These are phyloP conservation scores for Arctocebus calabarensis DNA, from an alignment of 2,797 vertebrate species.

Conservation along the genomic window DNA sequence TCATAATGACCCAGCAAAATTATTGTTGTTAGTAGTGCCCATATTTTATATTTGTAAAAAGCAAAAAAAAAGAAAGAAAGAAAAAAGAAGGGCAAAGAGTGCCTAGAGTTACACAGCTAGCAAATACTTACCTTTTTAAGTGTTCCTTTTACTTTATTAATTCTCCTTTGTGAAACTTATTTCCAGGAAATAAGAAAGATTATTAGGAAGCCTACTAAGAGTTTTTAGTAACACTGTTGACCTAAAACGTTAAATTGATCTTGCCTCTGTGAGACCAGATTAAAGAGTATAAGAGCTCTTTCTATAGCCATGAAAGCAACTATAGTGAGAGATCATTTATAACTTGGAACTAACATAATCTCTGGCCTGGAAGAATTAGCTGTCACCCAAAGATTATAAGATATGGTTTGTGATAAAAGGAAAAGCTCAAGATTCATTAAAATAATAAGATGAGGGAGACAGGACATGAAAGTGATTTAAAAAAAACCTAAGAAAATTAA, in stretches of 20 bases:
- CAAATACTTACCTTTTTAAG: not conserved
- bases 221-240: not conserved
- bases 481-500: not conserved
- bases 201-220: not conserved
- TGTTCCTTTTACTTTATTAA: not conserved
- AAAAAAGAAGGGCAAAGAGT: not conserved
- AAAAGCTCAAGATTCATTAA: not conserved
- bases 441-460: not conserved
- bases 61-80: too few relatives aligned
- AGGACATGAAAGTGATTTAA: not conserved
- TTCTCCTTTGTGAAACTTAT: not conserved
- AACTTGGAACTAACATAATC: not conserved
- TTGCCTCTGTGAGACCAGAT: not conserved
- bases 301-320: not conserved
- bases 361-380: not conserved
- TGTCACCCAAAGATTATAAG: not conserved
- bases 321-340: not conserved
- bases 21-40: not conserved
- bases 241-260: constrained; percentile 20
- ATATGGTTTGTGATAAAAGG: not conserved
- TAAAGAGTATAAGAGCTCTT: not conserved
- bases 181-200: not conserved
- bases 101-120: not conserved
- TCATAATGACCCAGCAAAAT: not conserved
- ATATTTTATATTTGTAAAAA: not conserved